Percentiles rank a stretch among this genome's conserved stretches.
phyloP scores from a whole-genome alignment of 2,113 vertebrate genomes.

The Eidolon helvum region DNA sequence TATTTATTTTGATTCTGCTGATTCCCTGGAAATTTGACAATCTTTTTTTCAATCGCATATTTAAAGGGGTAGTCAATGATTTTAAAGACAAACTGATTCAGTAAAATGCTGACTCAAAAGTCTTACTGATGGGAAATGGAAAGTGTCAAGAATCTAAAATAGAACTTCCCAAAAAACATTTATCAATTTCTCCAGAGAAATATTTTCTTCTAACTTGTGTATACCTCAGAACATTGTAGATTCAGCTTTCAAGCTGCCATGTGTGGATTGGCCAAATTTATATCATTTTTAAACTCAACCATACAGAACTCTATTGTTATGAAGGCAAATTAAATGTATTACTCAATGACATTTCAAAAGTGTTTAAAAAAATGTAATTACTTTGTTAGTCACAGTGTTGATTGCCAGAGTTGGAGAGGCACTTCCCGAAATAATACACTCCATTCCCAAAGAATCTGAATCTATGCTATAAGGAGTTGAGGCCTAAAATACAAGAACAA shows the following conservation, averaged over 20 bases:
- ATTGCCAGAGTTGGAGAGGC: constrained; percentile 90
- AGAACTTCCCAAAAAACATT: background rate
- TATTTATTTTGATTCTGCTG: background rate
- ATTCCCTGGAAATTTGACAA: background rate
- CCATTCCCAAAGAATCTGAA: constrained; percentile 93
- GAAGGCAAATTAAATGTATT: constrained; percentile 62
- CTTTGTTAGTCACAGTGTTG: constrained; percentile 98
- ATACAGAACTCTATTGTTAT: constrained; percentile 35
- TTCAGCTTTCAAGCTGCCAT: background rate
- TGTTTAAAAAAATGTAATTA: constrained; percentile 78
- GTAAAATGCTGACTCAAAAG: constrained; percentile 45
- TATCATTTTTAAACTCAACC: constrained; percentile 33
- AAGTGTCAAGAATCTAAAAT: constrained; percentile 4
- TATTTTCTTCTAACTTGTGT: constrained; percentile 24
- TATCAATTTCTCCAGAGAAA: constrained; percentile 15
- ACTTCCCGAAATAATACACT: constrained; percentile 93
- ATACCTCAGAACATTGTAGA: constrained; percentile 30
- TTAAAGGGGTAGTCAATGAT: background rate
- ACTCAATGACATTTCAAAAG: constrained; percentile 63
- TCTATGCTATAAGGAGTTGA: constrained; percentile 92
- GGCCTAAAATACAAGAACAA: constrained; percentile 84
- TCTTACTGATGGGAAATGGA: background rate
- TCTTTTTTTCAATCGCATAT: constrained; percentile 30
- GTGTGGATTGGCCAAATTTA: constrained; percentile 9
- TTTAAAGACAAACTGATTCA: background rate